Percentiles rank a stretch among this genome's conserved stretches.
These are phyloP conservation scores for Melanotaenia trifasciata DNA, from an alignment of 2,797 vertebrate genomes.

Conservation along the genomic window DNA sequence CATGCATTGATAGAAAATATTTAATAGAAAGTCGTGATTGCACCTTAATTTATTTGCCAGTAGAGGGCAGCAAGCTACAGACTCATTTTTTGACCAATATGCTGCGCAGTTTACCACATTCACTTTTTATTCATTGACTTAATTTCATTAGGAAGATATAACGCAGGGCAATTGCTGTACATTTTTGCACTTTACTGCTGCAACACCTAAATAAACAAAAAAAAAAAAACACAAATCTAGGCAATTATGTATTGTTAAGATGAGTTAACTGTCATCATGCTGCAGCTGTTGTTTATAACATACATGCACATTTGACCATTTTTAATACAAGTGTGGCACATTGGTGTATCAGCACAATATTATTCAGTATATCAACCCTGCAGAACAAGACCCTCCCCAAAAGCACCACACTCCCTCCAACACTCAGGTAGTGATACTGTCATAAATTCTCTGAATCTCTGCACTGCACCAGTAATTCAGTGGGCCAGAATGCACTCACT, in stretches of 20 bases:
- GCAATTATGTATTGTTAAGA: conserved; percentile 1
- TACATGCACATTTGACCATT: background rate
- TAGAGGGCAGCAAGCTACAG: conserved; percentile 73
- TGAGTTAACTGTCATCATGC: conserved; percentile 6
- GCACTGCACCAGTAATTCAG: conserved; percentile 67
- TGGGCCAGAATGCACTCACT: conserved; percentile 39
- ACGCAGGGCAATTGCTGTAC: background rate
- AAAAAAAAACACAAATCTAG: background rate
- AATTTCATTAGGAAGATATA: background rate
- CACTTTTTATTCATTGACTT: background rate
- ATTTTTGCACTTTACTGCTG: background rate
- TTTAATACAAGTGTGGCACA: background rate
- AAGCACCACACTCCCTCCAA: conserved; percentile 11
- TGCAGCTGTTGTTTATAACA: background rate
- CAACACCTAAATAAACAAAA: background rate
- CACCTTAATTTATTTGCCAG: conserved; percentile 44
- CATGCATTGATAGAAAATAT: background rate
- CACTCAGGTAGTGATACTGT: conserved; percentile 35
- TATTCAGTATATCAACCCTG: conserved; percentile 17
- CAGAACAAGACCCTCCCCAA: background rate
- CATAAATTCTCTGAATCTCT: conserved; percentile 58
- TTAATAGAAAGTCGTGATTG: conserved; percentile 9
- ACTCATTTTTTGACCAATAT: background rate
- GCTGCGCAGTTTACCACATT: conserved; percentile 11
- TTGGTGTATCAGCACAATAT: background rate